Percentiles rank a stretch among this genome's conserved stretches.
Conservation (phyloP, 2,797 vertebrate genomes). For the Danio aesculapii region DNA sequence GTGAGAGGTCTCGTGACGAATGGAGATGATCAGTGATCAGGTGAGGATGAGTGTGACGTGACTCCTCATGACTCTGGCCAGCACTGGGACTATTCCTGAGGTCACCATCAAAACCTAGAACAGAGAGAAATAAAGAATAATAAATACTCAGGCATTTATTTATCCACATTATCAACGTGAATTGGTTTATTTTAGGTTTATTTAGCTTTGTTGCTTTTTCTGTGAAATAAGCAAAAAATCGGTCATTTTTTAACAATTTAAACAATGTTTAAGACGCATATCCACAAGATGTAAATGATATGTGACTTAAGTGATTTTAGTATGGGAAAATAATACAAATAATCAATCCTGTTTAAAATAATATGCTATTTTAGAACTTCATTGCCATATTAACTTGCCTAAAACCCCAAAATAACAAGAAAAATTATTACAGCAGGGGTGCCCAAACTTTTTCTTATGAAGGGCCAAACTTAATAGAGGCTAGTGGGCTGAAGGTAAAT, state of each 20-base stretch:
- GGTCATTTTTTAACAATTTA: no score
- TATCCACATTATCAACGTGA: background rate
- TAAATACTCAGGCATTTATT: background rate
- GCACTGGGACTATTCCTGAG: conserved; percentile 71
- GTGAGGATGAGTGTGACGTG: conserved; percentile 31
- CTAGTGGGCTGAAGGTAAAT: no score
- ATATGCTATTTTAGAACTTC: background rate
- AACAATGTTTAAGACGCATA: background rate
- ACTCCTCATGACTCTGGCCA: conserved; percentile 52
- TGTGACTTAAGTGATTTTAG: background rate
- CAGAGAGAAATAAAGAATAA: background rate
- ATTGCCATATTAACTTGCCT: background rate
- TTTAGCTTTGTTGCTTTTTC: background rate
- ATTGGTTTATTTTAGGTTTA: background rate
- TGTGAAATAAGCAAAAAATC: background rate
- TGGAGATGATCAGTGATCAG: conserved; percentile 38
- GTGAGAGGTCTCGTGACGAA: background rate
- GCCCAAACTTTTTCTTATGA: no score
- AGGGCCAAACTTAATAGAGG: no score
- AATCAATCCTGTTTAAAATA: no score
- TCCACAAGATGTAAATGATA: background rate
- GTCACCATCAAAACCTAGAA: conserved; percentile 56
- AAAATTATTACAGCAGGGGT: background rate
- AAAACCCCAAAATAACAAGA: background rate
- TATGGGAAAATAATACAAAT: background rate